Conservation (phyloP, 2,888 invertebrate genomes). For the Flexamia atlantica region DNA sequence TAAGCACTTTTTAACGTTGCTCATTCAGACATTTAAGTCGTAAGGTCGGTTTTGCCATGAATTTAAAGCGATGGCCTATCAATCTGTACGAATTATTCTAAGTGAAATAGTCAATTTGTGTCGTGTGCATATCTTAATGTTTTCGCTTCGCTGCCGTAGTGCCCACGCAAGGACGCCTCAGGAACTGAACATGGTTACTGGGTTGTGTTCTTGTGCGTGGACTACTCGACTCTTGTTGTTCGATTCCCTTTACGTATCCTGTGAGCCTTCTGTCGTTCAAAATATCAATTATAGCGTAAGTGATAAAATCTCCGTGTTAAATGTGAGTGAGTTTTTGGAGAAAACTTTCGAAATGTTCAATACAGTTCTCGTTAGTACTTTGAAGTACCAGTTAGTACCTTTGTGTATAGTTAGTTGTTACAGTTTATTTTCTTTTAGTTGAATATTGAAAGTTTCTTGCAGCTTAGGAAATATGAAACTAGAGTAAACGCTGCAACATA, state of each 20-base stretch:
- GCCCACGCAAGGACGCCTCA: background rate
- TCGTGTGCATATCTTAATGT: slow-evolving; percentile 28
- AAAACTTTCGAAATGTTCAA: background rate
- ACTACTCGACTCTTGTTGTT: background rate
- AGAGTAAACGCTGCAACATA: too few species aligned
- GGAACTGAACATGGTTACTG: too few species aligned
- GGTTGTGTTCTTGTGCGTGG: background rate
- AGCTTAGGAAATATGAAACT: too few species aligned
- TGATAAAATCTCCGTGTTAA: background rate
- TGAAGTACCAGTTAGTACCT: too few species aligned
- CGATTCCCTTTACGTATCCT: background rate
- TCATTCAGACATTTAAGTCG: background rate
- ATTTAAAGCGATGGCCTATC: background rate
- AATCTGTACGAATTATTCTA: slow-evolving; percentile 33
- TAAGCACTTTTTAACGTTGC: background rate
- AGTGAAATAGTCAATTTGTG: slow-evolving; percentile 31
- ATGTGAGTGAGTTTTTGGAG: background rate
- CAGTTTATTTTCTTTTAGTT: too few species aligned
- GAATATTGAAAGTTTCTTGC: too few species aligned
- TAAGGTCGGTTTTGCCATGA: background rate
- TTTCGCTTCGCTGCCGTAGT: background rate
- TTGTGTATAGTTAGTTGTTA: too few species aligned
- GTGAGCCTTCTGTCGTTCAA: slow-evolving; percentile 20
- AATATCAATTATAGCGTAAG: slow-evolving; percentile 38
- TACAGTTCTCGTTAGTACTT: too few species aligned